phyloP scores from a whole-genome alignment of 2,113 vertebrate genomes.

The Tachycineta bicolor region DNA sequence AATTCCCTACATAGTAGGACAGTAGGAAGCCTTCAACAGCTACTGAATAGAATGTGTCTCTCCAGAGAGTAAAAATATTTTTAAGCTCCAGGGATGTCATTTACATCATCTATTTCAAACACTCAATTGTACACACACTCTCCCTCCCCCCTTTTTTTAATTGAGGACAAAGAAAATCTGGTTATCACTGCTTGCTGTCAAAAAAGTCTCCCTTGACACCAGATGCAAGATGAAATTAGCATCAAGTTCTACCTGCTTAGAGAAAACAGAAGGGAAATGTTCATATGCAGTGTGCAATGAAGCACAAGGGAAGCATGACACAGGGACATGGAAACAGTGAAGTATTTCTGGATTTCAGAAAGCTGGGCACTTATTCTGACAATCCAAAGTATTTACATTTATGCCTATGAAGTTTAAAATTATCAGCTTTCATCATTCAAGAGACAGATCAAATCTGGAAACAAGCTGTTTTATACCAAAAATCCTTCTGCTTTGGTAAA shows the following conservation, averaged over 20 bases:
- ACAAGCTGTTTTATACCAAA: neutral
- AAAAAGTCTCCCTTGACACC: neutral
- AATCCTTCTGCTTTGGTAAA: neutral
- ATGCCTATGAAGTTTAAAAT: neutral
- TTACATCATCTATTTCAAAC: neutral
- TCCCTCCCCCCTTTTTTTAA: accelerated
- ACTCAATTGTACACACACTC: neutral
- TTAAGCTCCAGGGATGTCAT: neutral
- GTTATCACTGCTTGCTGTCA: neutral
- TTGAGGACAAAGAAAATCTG: neutral
- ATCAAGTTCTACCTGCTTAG: neutral
- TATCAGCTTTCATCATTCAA: neutral
- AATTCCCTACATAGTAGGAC: neutral
- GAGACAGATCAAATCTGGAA: neutral
- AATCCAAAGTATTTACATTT: neutral
- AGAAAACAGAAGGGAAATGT: conserved; percentile 11
- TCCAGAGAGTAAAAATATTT: neutral
- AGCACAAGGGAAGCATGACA: neutral
- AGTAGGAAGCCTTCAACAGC: neutral
- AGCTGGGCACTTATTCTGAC: neutral
- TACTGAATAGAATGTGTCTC: neutral
- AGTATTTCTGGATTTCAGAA: neutral
- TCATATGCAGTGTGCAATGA: neutral
- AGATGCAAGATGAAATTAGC: neutral
- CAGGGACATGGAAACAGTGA: neutral